These are phyloP conservation scores for Marcusenius ussheri DNA, from an alignment of 2,113 vertebrate genomes.

Conservation along the genomic window DNA sequence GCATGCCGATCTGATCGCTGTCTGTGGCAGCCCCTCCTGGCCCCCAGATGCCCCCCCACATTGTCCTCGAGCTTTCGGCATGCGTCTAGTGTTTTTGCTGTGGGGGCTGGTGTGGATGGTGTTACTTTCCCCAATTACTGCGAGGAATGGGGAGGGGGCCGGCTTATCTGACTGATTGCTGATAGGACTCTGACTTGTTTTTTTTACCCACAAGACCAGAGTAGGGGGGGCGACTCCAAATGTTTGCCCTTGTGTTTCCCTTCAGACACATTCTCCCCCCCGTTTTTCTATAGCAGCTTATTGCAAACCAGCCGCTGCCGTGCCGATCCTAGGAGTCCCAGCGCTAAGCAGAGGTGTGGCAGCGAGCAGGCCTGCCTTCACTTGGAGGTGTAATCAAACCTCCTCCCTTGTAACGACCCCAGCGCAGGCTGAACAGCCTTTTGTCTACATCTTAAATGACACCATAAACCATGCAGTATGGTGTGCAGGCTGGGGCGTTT, in stretches of 20 bases:
- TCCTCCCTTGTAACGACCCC: background rate
- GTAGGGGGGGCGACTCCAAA: background rate
- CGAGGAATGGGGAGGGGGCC: background rate
- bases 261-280: background rate
- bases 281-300: background rate
- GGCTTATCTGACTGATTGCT: slow-evolving; percentile 5
- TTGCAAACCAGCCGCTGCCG: background rate
- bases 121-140: slow-evolving; percentile 5
- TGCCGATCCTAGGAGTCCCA: background rate
- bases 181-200: slow-evolving; percentile 1
- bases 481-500: background rate
- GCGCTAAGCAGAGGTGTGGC: background rate
- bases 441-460: background rate
- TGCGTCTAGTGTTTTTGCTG: background rate
- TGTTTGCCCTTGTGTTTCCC: background rate
- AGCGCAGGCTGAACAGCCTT: background rate
- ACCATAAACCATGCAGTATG: background rate
- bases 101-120: background rate
- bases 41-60: background rate
- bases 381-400: background rate
- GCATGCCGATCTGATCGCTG: background rate
- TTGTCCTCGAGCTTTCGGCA: background rate
- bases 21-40: background rate
- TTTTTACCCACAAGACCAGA: background rate
- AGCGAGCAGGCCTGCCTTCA: background rate